Base-by-base conservation (phyloP, 2,888 invertebrate species). In the Embidobia sp. region DNA sequence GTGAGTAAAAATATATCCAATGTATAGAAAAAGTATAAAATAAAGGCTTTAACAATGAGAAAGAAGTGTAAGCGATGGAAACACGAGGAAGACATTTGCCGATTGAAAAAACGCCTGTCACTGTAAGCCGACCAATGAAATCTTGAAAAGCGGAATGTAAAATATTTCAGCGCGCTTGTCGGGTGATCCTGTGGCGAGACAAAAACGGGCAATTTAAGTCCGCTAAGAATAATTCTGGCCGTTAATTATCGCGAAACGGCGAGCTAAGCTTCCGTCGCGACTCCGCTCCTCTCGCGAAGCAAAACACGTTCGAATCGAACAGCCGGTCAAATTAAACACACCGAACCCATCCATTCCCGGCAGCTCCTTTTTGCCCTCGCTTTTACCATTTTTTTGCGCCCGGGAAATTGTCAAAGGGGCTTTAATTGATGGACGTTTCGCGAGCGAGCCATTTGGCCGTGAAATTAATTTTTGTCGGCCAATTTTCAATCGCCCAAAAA, bases 281-380 rank as follows among this genome's bases (percentile, higher is more conserved):
- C 44, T 44, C 22, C 40, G 48, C 15, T 49, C 40, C 51, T 55
- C 29, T 48, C 18, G 53, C 46, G 11, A 67, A 67, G 27, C 66
- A 67, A 51, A 67, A 67, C 46, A 67, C 53, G 46, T 55, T 46
- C 55, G 66, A 67, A 67, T 67, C 40, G 66, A 66, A 44, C 64
- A 48, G n/a, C 31, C 44, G 44, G 53, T 66, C 53, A 53, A 66
- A 66, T 66, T 51, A 64, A 64, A 64, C 51, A 40, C 49, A 55
- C 27, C 13, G 22, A 26, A 42, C 31, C 57, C 42, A 57, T 57
- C 40, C 42, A 57, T 57, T 57, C 42, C 57, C 42, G 19, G 29
- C 7, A 7, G 55, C 55, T 57, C 11, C 18, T 55, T 55, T 37
- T 55, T 26, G 6, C 7, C n/a, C 40, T 22, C 27, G 31, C 57